These are phyloP conservation scores for Spicauda simplicius DNA, from an alignment of 2,888 invertebrate genomes.

Conservation along the genomic window DNA sequence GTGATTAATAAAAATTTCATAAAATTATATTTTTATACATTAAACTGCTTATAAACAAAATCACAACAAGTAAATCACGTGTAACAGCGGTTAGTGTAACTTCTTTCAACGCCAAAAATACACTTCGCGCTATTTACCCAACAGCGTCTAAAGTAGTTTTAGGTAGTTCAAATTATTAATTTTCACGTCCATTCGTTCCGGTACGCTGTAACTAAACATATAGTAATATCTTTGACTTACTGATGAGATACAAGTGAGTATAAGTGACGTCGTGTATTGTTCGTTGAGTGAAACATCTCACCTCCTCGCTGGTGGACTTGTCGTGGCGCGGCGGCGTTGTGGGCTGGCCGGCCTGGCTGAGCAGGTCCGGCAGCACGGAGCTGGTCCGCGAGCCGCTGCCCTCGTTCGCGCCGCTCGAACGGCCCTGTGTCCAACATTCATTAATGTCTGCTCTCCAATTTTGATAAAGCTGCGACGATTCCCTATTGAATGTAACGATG, in stretches of 20 bases:
- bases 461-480: no score
- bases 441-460: no score
- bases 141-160: no score
- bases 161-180: no score
- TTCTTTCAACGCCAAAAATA: no score
- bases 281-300: constrained; percentile 71
- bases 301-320: constrained; percentile 98
- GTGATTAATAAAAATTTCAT: no score
- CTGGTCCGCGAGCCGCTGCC: constrained; percentile 92
- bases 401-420: constrained; percentile 78
- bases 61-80: no score
- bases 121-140: no score
- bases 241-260: background rate
- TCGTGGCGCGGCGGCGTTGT: constrained; percentile 95
- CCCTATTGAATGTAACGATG: no score
- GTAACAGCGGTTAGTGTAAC: no score
- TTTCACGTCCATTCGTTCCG: background rate
- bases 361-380: constrained; percentile 97
- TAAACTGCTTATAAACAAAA: no score
- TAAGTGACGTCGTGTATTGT: background rate
- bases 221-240: background rate
- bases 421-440: constrained; percentile 56
- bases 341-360: constrained; percentile 94
- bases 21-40: no score
- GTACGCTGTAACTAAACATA: background rate